Percentiles rank a stretch among this genome's conserved stretches.
These are phyloP conservation scores for Corythornis madagascariensis DNA, from an alignment of 2,113 vertebrate genomes.

Conservation along the genomic window DNA sequence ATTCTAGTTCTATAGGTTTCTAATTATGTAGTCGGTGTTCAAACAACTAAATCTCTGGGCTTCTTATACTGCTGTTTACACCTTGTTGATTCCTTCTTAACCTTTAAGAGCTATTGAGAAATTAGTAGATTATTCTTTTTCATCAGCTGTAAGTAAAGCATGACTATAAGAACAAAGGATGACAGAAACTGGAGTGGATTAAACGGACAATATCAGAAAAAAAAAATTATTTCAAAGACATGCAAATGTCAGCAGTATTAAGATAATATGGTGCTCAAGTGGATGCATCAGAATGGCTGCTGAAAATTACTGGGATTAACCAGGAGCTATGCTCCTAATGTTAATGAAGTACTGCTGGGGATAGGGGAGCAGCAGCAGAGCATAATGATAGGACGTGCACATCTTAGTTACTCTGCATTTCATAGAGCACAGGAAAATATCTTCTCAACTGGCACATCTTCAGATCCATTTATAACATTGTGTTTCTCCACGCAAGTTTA, in stretches of 20 bases:
- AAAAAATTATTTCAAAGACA: slow-evolving; percentile 50
- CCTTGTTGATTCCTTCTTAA: slow-evolving; percentile 43
- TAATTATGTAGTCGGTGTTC: neutral
- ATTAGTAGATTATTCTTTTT: slow-evolving; percentile 28
- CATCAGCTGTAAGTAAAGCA: slow-evolving; percentile 8
- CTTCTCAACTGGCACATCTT: neutral
- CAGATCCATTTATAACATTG: neutral
- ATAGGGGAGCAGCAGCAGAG: slow-evolving; percentile 13
- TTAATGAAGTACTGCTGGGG: slow-evolving; percentile 54
- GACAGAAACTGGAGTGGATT: slow-evolving; percentile 3
- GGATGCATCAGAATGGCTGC: slow-evolving; percentile 46
- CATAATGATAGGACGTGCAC: slow-evolving; percentile 14
- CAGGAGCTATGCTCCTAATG: slow-evolving; percentile 42
- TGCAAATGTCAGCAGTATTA: slow-evolving; percentile 57
- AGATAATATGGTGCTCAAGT: slow-evolving; percentile 53
- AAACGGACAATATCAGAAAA: slow-evolving; percentile 22
- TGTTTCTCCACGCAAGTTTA: neutral
- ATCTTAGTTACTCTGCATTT: neutral
- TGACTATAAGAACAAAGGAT: slow-evolving; percentile 1
- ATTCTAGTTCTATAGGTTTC: neutral
- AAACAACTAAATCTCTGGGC: neutral
- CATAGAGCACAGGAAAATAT: neutral
- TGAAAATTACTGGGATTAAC: slow-evolving; percentile 70
- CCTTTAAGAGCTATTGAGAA: slow-evolving; percentile 42
- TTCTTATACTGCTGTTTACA: slow-evolving; percentile 28